These are phyloP conservation scores for Lochmaea crataegi DNA, from an alignment of 2,888 invertebrate species.

Conservation along the genomic window DNA sequence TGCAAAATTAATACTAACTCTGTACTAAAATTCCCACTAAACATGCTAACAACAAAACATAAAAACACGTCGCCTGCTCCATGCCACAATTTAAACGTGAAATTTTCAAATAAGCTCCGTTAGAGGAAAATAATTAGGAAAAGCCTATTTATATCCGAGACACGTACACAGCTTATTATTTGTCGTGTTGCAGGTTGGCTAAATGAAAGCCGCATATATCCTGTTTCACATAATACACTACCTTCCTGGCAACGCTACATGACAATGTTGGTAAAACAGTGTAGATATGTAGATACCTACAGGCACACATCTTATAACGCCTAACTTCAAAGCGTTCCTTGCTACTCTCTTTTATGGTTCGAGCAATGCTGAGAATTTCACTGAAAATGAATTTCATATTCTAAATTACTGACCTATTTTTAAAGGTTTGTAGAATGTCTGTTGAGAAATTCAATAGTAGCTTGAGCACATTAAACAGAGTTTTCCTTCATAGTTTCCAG, in stretches of 20 bases:
- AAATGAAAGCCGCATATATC: slow-evolving; percentile 37
- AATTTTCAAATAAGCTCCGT: slow-evolving; percentile 34
- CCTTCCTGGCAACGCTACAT: slow-evolving; percentile 14
- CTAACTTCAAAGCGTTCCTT: slow-evolving; percentile 19
- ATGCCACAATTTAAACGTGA: slow-evolving; percentile 15
- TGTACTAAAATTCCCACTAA: slow-evolving; percentile 7
- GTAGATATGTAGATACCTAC: neutral
- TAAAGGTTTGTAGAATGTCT: neutral
- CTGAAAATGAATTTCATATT: slow-evolving; percentile 3
- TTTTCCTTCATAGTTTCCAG: no score
- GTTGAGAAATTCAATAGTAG: neutral
- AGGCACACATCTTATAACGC: no score
- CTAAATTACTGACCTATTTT: neutral
- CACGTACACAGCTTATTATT: slow-evolving; percentile 42
- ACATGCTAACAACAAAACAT: neutral
- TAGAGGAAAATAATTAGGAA: slow-evolving; percentile 38
- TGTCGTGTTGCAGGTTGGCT: slow-evolving; percentile 30
- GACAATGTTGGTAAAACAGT: slow-evolving; percentile 23
- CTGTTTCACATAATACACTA: slow-evolving; percentile 22
- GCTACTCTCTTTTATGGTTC: neutral
- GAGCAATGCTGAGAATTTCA: slow-evolving; percentile 2
- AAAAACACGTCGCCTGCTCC: slow-evolving; percentile 3
- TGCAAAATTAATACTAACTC: slow-evolving; percentile 3
- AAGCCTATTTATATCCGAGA: slow-evolving; percentile 35
- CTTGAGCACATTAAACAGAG: no score